Percentiles rank a stretch among this genome's conserved stretches.
Conservation (phyloP, 2,113 vertebrate genomes). For the Silurus glanis region DNA sequence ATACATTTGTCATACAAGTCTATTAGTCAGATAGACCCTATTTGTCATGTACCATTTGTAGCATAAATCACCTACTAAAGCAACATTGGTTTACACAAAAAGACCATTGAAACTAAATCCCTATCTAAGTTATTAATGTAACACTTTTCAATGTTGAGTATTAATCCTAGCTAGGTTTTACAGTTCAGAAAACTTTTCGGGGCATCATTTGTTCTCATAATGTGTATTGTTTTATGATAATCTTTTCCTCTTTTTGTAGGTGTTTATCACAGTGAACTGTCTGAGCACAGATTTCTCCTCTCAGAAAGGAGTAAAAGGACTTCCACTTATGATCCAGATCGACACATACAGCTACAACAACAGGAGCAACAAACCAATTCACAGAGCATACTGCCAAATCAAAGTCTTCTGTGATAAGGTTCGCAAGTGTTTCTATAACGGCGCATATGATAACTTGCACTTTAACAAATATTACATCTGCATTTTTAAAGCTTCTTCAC, state of each 20-base stretch:
- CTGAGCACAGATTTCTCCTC: slow-evolving; percentile 98
- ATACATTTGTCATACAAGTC: not conserved
- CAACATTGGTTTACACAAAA: not conserved
- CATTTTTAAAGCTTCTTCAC: not conserved
- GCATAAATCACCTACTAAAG: not conserved
- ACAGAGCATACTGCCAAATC: slow-evolving; percentile 94
- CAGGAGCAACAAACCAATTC: slow-evolving; percentile 96
- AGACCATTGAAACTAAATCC: not conserved
- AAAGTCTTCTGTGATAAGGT: slow-evolving; percentile 99
- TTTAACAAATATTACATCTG: not conserved
- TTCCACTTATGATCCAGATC: slow-evolving; percentile 97
- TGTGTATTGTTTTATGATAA: not conserved
- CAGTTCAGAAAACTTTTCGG: not conserved
- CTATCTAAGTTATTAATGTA: not conserved
- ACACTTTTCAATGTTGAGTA: not conserved
- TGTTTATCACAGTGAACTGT: slow-evolving; percentile 99
- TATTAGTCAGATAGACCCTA: not conserved
- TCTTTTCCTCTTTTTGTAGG: slow-evolving; percentile 68
- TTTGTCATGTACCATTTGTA: not conserved
- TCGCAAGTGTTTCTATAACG: slow-evolving; percentile 50
- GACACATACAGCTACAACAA: slow-evolving; percentile 99
- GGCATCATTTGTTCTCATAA: not conserved
- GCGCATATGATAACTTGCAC: not conserved
- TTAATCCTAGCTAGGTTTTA: not conserved
- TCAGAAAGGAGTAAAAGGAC: slow-evolving; percentile 96